Percentiles rank a stretch among this genome's conserved stretches.
phyloP scores from a whole-genome alignment of 2,888 invertebrate species.

The Oasisia sp. region DNA sequence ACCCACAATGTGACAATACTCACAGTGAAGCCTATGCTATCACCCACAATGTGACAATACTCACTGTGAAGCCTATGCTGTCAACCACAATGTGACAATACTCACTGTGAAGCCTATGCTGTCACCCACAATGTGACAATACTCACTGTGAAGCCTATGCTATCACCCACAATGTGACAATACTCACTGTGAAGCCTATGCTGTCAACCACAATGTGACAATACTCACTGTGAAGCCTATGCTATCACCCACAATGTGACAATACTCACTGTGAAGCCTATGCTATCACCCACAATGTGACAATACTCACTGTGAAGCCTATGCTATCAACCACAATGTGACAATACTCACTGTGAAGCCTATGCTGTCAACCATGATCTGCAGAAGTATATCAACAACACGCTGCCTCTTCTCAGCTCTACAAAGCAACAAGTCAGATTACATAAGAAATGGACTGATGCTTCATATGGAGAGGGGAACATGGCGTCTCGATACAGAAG shows the following conservation, averaged over 20 bases:
- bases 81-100: background rate
- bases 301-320: background rate
- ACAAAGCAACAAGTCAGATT: constrained; percentile 28
- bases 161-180: background rate
- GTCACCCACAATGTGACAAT: background rate
- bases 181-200: constrained; percentile 75
- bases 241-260: background rate
- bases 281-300: background rate
- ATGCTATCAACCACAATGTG: background rate
- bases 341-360: constrained; percentile 74
- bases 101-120: background rate
- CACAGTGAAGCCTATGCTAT: background rate
- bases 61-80: background rate
- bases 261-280: background rate
- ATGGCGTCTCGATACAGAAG: too few species aligned
- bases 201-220: constrained; percentile 75
- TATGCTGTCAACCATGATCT: constrained; percentile 75
- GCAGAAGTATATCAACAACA: constrained; percentile 81
- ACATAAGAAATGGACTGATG: background rate
- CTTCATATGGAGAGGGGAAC: background rate
- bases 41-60: background rate
- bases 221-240: background rate
- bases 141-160: background rate
- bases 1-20: background rate
- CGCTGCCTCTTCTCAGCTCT: constrained; percentile 74